These are phyloP conservation scores for Drosophila sproati DNA, from an alignment of 1,140 invertebrate genomes.

Conservation along the genomic window DNA sequence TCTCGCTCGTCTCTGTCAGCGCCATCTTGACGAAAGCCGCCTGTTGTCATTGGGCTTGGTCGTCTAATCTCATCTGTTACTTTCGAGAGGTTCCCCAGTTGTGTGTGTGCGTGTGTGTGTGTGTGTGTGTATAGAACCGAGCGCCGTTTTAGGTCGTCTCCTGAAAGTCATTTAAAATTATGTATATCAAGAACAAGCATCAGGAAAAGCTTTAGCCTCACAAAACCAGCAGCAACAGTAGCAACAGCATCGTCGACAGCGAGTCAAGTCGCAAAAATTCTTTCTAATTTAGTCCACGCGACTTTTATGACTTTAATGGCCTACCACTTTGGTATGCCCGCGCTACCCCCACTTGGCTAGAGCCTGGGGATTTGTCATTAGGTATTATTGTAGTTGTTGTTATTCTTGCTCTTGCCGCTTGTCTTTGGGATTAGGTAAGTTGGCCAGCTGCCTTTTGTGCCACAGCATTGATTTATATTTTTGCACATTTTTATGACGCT, in stretches of 20 bases:
- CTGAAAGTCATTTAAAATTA: slow-evolving; percentile 83
- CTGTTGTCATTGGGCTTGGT: slow-evolving; percentile 77
- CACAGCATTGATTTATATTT: slow-evolving; percentile 74
- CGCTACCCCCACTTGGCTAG: slow-evolving; percentile 37
- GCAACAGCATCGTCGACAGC: neutral
- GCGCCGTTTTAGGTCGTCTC: slow-evolving; percentile 62
- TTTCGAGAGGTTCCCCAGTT: slow-evolving; percentile 43
- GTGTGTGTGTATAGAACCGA: slow-evolving; percentile 30
- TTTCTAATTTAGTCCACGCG: slow-evolving; percentile 80
- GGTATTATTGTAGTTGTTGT: slow-evolving; percentile 40
- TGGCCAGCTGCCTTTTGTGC: slow-evolving; percentile 40
- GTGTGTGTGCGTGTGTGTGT: slow-evolving; percentile 15
- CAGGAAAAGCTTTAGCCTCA: slow-evolving; percentile 14
- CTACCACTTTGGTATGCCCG: slow-evolving; percentile 59
- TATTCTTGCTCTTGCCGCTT: slow-evolving; percentile 12
- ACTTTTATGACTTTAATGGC: slow-evolving; percentile 82
- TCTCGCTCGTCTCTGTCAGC: slow-evolving; percentile 17
- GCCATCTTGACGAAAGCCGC: slow-evolving; percentile 76
- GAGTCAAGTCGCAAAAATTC: slow-evolving; percentile 43
- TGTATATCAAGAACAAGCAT: slow-evolving; percentile 64
- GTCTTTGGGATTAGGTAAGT: slow-evolving; percentile 40
- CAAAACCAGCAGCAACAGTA: slow-evolving; percentile 2
- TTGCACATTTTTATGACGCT: slow-evolving; percentile 56
- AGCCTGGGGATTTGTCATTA: slow-evolving; percentile 64
- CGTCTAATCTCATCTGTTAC: slow-evolving; percentile 80